Evolutionary conservation across 2,797 vertebrate species (phyloP).

Genomic region (Coluber constrictor): DNA sequence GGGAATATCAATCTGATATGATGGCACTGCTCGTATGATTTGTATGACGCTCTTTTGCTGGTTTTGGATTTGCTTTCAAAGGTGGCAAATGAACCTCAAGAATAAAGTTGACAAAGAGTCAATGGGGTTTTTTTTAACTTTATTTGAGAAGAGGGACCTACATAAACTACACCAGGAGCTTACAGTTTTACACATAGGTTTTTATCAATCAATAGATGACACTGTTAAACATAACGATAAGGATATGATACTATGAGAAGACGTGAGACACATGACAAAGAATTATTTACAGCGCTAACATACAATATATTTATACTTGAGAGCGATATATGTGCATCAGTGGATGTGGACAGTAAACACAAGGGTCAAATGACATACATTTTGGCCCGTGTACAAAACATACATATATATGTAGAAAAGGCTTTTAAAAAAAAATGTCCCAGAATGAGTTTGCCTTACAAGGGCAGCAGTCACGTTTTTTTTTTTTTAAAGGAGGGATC

Average conservation of each 20-base stretch:
- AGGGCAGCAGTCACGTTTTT: conserved; percentile 54
- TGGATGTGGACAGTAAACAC: conserved; percentile 62
- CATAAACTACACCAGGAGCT: conserved; percentile 79
- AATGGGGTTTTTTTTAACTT: conserved; percentile 53
- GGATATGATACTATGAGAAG: conserved; percentile 73
- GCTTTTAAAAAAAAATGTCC: conserved; percentile 60
- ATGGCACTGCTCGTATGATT: neutral
- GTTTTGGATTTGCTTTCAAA: neutral
- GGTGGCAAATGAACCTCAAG: neutral
- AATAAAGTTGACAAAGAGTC: conserved; percentile 28
- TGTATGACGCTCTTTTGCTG: neutral
- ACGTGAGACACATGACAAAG: conserved; percentile 73
- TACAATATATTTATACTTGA: conserved; percentile 75
- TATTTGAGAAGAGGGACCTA: conserved; percentile 82
- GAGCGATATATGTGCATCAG: conserved; percentile 64
- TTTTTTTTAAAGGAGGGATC: conserved; percentile 51
- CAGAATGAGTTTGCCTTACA: conserved; percentile 62
- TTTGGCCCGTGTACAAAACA: conserved; percentile 62
- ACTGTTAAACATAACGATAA: conserved; percentile 74
- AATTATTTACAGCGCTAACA: conserved; percentile 78
- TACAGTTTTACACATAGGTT: conserved; percentile 74
- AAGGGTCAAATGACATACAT: conserved; percentile 24
- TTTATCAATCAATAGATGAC: conserved; percentile 77
- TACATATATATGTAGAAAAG: conserved; percentile 75
- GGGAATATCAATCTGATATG: neutral